Evolutionary conservation across 2,888 invertebrate genomes (phyloP).

Genomic region (Limnephilus auricula): DNA sequence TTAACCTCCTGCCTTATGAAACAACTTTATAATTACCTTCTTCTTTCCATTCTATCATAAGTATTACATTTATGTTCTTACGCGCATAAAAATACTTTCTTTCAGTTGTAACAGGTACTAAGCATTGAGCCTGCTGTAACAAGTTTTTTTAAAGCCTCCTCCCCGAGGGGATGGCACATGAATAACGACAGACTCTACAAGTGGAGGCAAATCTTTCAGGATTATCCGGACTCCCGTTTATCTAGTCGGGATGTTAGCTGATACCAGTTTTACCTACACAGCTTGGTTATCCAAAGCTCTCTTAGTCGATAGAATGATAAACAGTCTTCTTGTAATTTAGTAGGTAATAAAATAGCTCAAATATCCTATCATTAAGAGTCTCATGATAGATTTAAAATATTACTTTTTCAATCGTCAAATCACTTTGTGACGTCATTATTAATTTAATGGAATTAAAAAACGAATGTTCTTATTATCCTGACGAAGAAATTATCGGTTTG

Average conservation of each 20-base stretch:
- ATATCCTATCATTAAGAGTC: background rate
- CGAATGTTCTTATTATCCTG: too few relatives aligned
- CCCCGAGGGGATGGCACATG: background rate
- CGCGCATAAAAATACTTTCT: background rate
- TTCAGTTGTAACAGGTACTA: background rate
- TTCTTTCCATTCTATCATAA: too few relatives aligned
- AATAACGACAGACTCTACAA: background rate
- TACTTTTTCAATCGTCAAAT: too few relatives aligned
- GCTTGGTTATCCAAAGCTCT: background rate
- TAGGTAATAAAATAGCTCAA: background rate
- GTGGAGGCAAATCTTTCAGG: slow-evolving; percentile 2
- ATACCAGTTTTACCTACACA: background rate
- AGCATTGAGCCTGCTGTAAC: background rate
- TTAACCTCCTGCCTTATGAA: too few relatives aligned
- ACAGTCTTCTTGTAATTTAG: background rate
- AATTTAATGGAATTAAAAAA: too few relatives aligned
- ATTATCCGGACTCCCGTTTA: background rate
- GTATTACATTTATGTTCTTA: too few relatives aligned
- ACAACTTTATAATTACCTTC: too few relatives aligned
- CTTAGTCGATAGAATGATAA: background rate
- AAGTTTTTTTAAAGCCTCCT: background rate
- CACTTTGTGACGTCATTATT: too few relatives aligned
- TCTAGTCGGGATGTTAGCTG: background rate
- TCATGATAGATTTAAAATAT: too few relatives aligned
- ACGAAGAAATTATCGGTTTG: too few relatives aligned